A percentile compares a stretch with the other conserved stretches of the same genome.
phyloP scores from a whole-genome alignment of 2,888 invertebrate species.

The Sussaba pulchella region DNA sequence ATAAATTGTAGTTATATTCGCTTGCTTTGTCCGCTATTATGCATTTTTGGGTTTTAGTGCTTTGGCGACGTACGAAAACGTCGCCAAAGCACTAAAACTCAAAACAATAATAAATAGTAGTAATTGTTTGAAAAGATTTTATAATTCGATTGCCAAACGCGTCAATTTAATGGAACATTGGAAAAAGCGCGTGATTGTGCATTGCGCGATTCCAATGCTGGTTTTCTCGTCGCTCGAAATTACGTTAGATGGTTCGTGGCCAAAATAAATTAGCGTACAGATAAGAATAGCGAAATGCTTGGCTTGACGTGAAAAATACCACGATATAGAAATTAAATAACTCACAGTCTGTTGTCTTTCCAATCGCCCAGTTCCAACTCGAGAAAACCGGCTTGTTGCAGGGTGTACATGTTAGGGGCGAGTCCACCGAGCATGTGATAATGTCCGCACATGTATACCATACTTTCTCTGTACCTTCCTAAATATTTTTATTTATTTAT shows the following conservation, averaged over 20 bases:
- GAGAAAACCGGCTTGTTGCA: conserved; percentile 92
- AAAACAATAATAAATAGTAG: too few species aligned
- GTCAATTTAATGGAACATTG: background rate
- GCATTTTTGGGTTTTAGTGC: too few species aligned
- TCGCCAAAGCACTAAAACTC: too few species aligned
- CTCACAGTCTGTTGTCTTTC: conserved; percentile 94
- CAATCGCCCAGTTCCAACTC: conserved; percentile 97
- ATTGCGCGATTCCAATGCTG: conserved; percentile 16
- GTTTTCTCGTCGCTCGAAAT: too few species aligned
- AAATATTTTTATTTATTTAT: conserved; percentile 82
- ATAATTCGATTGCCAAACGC: conserved; percentile 19
- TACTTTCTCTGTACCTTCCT: conserved; percentile 87
- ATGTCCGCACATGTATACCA: conserved; percentile 95
- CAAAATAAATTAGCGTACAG: too few species aligned
- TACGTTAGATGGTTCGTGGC: too few species aligned
- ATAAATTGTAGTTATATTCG: too few species aligned
- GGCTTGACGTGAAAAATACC: too few species aligned
- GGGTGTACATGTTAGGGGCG: conserved; percentile 93
- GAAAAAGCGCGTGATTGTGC: conserved; percentile 44
- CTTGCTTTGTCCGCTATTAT: too few species aligned
- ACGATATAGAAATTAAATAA: background rate
- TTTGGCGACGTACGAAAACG: too few species aligned
- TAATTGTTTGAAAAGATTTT: too few species aligned
- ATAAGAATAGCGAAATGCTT: too few species aligned
- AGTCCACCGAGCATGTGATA: conserved; percentile 93